phyloP scores from a whole-genome alignment of 2,113 vertebrate genomes.

The Colinus virginianus region DNA sequence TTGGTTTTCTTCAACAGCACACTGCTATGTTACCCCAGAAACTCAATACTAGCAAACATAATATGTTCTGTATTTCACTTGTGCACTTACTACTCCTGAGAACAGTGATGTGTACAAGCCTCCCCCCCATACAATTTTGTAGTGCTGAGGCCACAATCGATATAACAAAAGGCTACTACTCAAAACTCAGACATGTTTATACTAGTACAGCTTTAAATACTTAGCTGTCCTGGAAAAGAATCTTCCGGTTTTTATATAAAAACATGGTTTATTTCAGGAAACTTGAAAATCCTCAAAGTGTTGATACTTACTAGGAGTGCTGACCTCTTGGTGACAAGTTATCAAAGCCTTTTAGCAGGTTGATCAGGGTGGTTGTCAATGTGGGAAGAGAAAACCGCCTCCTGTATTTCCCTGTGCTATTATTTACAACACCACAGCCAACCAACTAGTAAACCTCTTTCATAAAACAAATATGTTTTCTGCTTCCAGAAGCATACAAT shows the following conservation, averaged over 20 bases:
- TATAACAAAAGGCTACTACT: neutral
- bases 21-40: neutral
- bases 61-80: neutral
- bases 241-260: too few relatives aligned
- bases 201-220: neutral
- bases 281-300: accelerated
- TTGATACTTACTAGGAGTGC: neutral
- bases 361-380: neutral
- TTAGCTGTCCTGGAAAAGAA: neutral
- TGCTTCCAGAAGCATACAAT: neutral
- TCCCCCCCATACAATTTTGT: neutral
- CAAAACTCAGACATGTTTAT: neutral
- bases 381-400: neutral
- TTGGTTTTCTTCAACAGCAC: neutral
- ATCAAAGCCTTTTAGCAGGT: neutral
- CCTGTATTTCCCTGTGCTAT: neutral
- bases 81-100: neutral
- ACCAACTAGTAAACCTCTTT: neutral
- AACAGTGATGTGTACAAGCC: neutral
- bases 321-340: neutral
- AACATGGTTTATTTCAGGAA: neutral
- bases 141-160: neutral
- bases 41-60: neutral
- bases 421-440: neutral
- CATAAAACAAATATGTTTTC: neutral